Conservation (phyloP, 2,888 invertebrate genomes). For the Megaustenia siamemsis region DNA sequence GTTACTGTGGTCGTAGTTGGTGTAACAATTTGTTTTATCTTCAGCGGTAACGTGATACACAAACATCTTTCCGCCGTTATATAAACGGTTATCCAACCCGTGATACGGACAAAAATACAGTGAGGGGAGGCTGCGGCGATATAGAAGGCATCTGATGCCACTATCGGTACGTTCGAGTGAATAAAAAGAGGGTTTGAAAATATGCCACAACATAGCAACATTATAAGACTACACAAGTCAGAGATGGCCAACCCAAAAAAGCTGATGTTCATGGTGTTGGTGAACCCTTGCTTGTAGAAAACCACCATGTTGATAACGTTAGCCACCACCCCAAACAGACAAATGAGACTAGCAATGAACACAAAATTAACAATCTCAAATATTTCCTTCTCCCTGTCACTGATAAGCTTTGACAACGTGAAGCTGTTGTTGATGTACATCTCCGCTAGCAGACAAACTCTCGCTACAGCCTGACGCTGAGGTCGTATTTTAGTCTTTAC, state of each 20-base stretch:
- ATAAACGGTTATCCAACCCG: neutral
- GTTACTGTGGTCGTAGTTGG: neutral
- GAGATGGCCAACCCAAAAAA: neutral
- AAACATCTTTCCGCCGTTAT: slow-evolving; percentile 25
- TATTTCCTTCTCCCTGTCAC: neutral
- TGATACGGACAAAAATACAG: neutral
- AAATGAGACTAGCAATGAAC: neutral
- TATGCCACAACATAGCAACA: neutral
- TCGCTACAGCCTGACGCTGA: too few relatives aligned
- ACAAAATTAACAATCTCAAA: neutral
- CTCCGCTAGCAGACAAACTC: too few relatives aligned
- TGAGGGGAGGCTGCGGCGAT: neutral
- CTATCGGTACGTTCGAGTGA: neutral
- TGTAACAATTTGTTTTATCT: neutral
- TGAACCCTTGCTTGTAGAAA: neutral
- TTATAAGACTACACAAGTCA: neutral
- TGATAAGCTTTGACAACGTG: too few relatives aligned
- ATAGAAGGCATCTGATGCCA: neutral
- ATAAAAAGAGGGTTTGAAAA: neutral
- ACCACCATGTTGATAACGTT: slow-evolving; percentile 2
- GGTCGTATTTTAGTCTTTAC: too few relatives aligned
- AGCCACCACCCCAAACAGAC: neutral
- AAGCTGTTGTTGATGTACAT: too few relatives aligned
- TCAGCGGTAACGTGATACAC: neutral
- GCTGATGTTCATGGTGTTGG: slow-evolving; percentile 2